Conservation (phyloP, 2,797 vertebrate genomes). For the Ctenochaetus hawaiiensis region DNA sequence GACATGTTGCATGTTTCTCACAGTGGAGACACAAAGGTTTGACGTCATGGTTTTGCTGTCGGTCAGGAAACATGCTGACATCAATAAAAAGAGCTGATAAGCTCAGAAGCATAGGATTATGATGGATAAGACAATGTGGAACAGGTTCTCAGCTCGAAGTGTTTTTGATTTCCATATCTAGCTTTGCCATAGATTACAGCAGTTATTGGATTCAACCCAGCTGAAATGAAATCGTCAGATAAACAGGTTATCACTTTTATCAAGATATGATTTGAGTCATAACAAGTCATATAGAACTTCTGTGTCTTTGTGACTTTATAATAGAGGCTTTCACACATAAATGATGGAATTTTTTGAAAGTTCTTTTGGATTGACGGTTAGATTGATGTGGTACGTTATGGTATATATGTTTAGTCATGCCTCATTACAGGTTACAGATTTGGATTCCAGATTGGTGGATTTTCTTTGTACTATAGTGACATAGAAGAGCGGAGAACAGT, state of each 20-base stretch:
- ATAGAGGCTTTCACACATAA: not conserved
- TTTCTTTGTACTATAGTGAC: not conserved
- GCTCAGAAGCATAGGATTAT: too few species aligned
- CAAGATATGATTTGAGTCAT: too few species aligned
- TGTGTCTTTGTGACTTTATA: not conserved
- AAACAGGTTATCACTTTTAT: not conserved
- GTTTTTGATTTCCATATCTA: too few species aligned
- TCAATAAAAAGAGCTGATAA: too few species aligned
- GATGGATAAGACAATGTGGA: too few species aligned
- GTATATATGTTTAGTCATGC: not conserved
- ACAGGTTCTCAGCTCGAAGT: too few species aligned
- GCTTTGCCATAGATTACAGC: not conserved
- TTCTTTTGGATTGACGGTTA: not conserved
- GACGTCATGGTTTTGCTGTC: too few species aligned
- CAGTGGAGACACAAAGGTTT: too few species aligned
- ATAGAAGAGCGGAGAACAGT: too few species aligned
- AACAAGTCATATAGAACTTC: not conserved
- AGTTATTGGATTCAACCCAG: not conserved
- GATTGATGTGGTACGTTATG: too few species aligned
- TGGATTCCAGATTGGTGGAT: not conserved
- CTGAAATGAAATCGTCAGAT: not conserved
- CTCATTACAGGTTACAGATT: not conserved
- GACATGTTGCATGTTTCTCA: too few species aligned
- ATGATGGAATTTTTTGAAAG: not conserved
- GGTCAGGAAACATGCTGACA: too few species aligned